phyloP scores from a whole-genome alignment of 2,797 vertebrate species.

The Hydrolagus colliei region DNA sequence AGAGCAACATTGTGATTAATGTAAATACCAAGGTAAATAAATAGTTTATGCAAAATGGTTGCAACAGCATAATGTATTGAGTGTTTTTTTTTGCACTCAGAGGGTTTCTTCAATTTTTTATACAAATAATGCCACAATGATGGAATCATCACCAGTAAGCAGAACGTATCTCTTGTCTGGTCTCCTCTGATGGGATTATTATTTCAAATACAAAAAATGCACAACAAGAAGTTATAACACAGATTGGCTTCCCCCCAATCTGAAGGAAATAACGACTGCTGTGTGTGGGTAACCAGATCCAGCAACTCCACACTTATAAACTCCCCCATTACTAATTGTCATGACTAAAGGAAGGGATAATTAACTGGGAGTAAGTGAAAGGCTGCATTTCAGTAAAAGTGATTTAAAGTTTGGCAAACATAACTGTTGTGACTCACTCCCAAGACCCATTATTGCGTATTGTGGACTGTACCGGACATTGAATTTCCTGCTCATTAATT shows the following conservation, averaged over 20 bases:
- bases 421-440: background rate
- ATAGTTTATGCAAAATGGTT: no score
- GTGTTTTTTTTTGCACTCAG: no score
- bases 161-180: background rate
- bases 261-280: no score
- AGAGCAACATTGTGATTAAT: no score
- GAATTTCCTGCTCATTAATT: conserved; percentile 11
- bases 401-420: background rate
- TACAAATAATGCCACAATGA: no score
- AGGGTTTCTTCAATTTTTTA: no score
- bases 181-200: background rate
- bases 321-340: background rate
- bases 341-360: background rate
- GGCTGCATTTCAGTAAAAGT: background rate
- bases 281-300: no score
- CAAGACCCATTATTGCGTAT: background rate
- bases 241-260: background rate
- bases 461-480: background rate
- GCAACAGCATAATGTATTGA: no score
- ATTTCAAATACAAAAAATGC: background rate
- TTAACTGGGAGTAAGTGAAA: background rate
- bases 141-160: no score
- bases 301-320: no score
- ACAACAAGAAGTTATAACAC: background rate
- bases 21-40: no score